These are phyloP conservation scores for Euzetes globulus DNA, from an alignment of 2,888 invertebrate genomes.

Conservation along the genomic window DNA sequence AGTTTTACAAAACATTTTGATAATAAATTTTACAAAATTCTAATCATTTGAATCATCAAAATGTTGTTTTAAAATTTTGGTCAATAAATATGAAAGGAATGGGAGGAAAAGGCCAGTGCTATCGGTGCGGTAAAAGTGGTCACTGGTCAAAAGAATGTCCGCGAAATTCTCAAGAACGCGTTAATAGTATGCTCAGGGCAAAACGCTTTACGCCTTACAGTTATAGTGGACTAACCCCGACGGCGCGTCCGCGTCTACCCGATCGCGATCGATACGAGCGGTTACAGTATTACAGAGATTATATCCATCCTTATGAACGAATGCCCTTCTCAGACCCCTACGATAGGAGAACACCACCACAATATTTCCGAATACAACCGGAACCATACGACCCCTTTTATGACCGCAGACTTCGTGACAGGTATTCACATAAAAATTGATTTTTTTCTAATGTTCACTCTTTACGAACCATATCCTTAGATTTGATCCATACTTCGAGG, in stretches of 20 bases:
- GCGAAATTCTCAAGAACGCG: slow-evolving; percentile 27
- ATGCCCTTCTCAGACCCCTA: slow-evolving; percentile 43
- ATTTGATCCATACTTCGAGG: slow-evolving; percentile 2
- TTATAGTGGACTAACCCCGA: background rate
- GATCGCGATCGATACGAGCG: slow-evolving; percentile 34
- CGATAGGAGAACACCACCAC: slow-evolving; percentile 41
- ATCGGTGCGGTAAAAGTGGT: slow-evolving; percentile 78
- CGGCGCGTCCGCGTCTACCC: slow-evolving; percentile 21
- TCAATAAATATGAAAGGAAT: slow-evolving; percentile 54
- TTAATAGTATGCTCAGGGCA: background rate
- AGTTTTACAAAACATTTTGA: background rate
- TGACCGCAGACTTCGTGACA: background rate
- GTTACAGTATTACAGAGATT: slow-evolving; percentile 35
- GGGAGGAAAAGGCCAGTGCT: slow-evolving; percentile 94
- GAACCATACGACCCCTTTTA: background rate
- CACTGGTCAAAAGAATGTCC: slow-evolving; percentile 95
- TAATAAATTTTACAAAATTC: background rate
- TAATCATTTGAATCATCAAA: background rate
- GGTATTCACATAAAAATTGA: background rate
- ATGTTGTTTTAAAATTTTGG: background rate
- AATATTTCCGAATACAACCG: background rate
- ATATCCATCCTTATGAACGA: slow-evolving; percentile 30
- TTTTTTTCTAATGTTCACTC: background rate
- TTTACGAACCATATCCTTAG: background rate
- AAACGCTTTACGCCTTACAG: slow-evolving; percentile 29